Conservation (phyloP, 2,797 vertebrate genomes). For the Meda fulgida region DNA sequence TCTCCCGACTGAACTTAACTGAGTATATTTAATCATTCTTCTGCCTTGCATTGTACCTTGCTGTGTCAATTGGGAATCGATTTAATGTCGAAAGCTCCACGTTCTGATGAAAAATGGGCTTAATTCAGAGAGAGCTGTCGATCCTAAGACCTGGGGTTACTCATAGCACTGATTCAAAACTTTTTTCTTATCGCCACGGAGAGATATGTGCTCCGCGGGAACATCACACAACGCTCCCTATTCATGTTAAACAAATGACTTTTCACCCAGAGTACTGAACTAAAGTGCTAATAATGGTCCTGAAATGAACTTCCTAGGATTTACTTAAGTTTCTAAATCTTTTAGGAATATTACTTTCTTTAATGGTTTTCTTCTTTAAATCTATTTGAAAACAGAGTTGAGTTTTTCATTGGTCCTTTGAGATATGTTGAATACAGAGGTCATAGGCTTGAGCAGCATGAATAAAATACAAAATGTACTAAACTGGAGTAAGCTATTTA, state of each 20-base stretch:
- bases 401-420: constrained; percentile 36
- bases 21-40: not conserved
- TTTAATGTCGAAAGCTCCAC: constrained; percentile 10
- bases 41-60: not conserved
- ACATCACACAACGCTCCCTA: not conserved
- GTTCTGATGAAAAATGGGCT: constrained; percentile 11
- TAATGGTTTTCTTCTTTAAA: constrained; percentile 20
- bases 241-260: constrained; percentile 32
- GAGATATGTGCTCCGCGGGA: not conserved
- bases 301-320: constrained; percentile 4
- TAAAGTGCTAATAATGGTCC: not conserved
- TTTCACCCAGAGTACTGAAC: constrained; percentile 12
- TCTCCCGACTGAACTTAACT: not conserved
- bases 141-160: not conserved
- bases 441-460: constrained; percentile 10
- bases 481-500: constrained; percentile 37
- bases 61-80: not conserved
- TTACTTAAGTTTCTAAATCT: constrained; percentile 9
- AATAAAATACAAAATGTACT: constrained; percentile 28
- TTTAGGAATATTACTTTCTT: constrained; percentile 22
- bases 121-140: constrained; percentile 3
- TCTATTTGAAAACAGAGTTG: not conserved
- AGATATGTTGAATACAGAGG: constrained; percentile 22
- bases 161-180: not conserved
- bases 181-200: constrained; percentile 7